Evolutionary conservation across 2,113 vertebrate species (phyloP).

Genomic region (Muscicapa adusta): DNA sequence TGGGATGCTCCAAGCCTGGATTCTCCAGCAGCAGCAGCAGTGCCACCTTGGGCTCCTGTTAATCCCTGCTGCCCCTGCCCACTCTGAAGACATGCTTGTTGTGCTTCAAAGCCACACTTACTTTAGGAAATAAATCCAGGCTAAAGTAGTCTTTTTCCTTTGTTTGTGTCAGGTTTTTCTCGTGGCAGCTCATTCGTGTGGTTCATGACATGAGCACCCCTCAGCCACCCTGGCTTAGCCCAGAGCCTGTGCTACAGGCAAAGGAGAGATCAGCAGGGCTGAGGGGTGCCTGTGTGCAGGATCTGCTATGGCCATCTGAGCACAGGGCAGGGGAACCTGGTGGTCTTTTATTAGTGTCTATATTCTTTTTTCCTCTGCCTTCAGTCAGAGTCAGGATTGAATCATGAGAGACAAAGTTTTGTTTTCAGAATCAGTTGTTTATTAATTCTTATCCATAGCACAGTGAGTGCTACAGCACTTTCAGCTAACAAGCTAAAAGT

Average conservation of each 20-base stretch:
- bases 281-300: background rate
- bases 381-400: too few relatives aligned
- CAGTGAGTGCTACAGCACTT: too few relatives aligned
- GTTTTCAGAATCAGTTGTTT: too few relatives aligned
- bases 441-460: too few relatives aligned
- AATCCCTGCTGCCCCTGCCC: background rate
- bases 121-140: background rate
- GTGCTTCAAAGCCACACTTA: background rate
- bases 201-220: background rate
- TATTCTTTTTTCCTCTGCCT: too few relatives aligned
- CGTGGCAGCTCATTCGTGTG: background rate
- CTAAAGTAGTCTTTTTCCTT: background rate
- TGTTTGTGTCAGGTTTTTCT: background rate
- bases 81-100: background rate
- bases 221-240: background rate
- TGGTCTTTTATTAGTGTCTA: background rate
- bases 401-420: too few relatives aligned
- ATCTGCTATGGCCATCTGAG: background rate
- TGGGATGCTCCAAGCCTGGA: background rate
- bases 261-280: background rate
- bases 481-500: too few relatives aligned
- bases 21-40: background rate
- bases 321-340: background rate
- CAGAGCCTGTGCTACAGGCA: background rate
- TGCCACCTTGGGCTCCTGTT: background rate